phyloP scores from a whole-genome alignment of 2,113 vertebrate genomes.

The Carassius auratus region DNA sequence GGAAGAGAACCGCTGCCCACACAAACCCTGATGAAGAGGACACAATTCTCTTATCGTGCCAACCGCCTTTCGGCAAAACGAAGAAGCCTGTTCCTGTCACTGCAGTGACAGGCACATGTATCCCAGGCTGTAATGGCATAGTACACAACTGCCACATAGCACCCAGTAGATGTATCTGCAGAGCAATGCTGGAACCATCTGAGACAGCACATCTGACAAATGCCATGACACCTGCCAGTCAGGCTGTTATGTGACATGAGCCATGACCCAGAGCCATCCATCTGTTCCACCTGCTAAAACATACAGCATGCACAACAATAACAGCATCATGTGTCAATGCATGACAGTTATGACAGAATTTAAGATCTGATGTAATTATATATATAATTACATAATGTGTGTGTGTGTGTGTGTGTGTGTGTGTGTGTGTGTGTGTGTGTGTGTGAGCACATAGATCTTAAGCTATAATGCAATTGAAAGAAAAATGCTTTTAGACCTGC shows the following conservation, averaged over 20 bases:
- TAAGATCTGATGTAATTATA: too few species aligned
- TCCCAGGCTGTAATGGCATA: constrained; percentile 15
- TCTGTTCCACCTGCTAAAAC: constrained; percentile 20
- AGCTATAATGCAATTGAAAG: background rate
- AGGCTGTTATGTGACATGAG: constrained; percentile 17
- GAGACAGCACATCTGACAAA: constrained; percentile 39
- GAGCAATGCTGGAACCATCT: constrained; percentile 1
- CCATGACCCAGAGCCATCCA: constrained; percentile 26
- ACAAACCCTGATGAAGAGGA: constrained; percentile 29
- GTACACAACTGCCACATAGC: background rate
- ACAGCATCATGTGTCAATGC: background rate
- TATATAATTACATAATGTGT: too few species aligned
- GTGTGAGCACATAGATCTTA: background rate
- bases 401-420: too few species aligned
- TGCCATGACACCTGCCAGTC: constrained; percentile 44
- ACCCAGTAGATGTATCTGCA: background rate
- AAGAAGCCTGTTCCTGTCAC: constrained; percentile 48
- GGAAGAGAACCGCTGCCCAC: constrained; percentile 30
- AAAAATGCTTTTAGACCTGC: background rate
- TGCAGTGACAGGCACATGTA: constrained; percentile 7
- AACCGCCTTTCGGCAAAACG: constrained; percentile 30
- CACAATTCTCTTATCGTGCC: constrained; percentile 6
- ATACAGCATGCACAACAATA: constrained; percentile 13
- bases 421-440: too few species aligned
- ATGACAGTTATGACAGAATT: background rate